Conservation (phyloP, 1,140 invertebrate genomes). For the Plodia interpunctella region DNA sequence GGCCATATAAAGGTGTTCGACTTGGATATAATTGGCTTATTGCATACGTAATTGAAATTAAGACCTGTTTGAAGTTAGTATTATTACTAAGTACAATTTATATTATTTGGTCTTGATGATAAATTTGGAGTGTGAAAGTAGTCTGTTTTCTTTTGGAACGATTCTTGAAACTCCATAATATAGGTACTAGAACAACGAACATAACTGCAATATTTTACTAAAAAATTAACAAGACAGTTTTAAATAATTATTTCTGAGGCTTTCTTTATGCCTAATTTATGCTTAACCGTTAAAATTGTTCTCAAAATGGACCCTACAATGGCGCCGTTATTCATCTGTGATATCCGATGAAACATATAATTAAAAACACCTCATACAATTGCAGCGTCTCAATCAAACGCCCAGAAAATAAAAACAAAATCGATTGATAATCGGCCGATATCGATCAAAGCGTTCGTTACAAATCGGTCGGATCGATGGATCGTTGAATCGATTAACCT, state of each 20-base stretch:
- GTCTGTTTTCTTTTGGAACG: no score
- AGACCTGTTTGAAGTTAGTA: neutral
- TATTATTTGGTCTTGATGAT: no score
- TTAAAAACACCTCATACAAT: neutral
- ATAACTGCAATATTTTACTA: no score
- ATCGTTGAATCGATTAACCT: slow-evolving; percentile 55
- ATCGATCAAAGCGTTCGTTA: slow-evolving; percentile 35
- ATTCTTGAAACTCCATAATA: no score
- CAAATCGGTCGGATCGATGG: slow-evolving; percentile 38
- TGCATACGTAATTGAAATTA: neutral
- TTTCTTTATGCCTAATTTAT: no score
- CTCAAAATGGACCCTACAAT: no score
- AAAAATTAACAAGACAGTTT: no score
- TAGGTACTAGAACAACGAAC: no score
- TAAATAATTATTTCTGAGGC: no score
- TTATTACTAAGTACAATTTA: no score
- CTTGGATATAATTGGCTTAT: neutral
- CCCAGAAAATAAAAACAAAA: slow-evolving; percentile 26
- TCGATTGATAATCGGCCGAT: slow-evolving; percentile 32
- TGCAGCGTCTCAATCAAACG: slow-evolving; percentile 2
- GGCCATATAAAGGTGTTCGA: neutral
- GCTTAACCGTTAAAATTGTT: no score
- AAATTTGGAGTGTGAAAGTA: no score
- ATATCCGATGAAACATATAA: neutral
- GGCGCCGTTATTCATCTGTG: neutral